Conservation (phyloP, 2,797 vertebrate genomes). For the Sorex maritimensis region DNA sequence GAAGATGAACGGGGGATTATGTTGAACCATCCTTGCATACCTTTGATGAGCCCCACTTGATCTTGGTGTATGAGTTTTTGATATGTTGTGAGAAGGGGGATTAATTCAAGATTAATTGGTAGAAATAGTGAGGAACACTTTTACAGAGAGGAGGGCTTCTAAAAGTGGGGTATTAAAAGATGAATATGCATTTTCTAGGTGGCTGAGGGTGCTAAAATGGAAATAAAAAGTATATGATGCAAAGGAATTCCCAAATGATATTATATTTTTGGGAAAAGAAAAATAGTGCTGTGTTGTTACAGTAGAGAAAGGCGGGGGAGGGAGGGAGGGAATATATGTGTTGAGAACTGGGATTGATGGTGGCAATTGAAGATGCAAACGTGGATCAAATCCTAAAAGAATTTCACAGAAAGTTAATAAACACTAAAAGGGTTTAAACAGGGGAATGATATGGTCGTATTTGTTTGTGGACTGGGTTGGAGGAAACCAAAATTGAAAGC, state of each 20-base stretch:
- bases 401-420: not conserved
- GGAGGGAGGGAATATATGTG: not conserved
- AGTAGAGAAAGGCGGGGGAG: not conserved
- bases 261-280: not conserved
- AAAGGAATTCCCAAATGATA: conserved; percentile 2
- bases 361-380: not conserved
- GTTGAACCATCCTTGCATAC: not conserved
- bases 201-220: conserved; percentile 45
- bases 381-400: not conserved
- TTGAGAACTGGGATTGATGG: not conserved
- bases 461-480: not conserved
- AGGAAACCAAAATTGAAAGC: not conserved
- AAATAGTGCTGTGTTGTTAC: not conserved
- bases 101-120: not conserved
- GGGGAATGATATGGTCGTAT: not conserved
- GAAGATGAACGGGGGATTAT: not conserved
- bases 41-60: too few relatives aligned
- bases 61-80: too few relatives aligned
- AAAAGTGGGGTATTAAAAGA: not conserved
- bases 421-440: not conserved
- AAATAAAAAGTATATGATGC: conserved; percentile 19
- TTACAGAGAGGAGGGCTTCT: not conserved
- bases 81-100: too few relatives aligned
- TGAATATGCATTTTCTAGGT: not conserved
- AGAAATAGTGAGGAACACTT: not conserved